Conservation (phyloP, 2,113 vertebrate genomes). For the Ellobius talpinus region DNA sequence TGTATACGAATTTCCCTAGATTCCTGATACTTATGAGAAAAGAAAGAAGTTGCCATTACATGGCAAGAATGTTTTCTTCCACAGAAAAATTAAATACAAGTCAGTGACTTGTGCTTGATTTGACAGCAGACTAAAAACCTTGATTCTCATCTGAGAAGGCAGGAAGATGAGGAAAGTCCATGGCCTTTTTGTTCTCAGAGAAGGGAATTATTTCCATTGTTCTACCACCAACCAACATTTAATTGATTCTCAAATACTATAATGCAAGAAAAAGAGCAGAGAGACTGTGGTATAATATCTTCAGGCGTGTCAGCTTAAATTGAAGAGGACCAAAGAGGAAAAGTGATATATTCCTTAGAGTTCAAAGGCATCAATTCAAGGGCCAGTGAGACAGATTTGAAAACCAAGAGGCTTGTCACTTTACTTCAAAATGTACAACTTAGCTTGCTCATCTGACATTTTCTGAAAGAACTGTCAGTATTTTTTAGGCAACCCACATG, state of each 20-base stretch:
- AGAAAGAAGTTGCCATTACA: background rate
- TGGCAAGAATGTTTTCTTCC: background rate
- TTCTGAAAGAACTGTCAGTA: conserved; percentile 47
- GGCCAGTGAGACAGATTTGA: background rate
- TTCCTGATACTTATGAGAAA: background rate
- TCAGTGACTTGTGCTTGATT: background rate
- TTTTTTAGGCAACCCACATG: conserved; percentile 44
- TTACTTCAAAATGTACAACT: background rate
- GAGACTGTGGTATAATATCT: background rate
- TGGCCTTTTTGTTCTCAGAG: background rate
- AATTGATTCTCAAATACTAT: background rate
- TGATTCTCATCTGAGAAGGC: background rate
- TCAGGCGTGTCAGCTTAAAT: background rate
- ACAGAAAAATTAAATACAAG: background rate
- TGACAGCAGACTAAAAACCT: background rate
- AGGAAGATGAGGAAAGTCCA: background rate
- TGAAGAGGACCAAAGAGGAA: conserved; percentile 4
- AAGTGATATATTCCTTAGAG: conserved; percentile 45
- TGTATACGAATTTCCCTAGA: background rate
- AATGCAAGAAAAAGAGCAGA: conserved; percentile 31
- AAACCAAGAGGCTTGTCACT: conserved; percentile 47
- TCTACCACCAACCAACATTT: background rate
- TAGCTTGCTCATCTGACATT: conserved; percentile 23
- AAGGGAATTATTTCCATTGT: background rate
- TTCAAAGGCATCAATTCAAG: conserved; percentile 42